phyloP scores from a whole-genome alignment of 2,888 invertebrate species.

The Nasonovia ribisnigri region DNA sequence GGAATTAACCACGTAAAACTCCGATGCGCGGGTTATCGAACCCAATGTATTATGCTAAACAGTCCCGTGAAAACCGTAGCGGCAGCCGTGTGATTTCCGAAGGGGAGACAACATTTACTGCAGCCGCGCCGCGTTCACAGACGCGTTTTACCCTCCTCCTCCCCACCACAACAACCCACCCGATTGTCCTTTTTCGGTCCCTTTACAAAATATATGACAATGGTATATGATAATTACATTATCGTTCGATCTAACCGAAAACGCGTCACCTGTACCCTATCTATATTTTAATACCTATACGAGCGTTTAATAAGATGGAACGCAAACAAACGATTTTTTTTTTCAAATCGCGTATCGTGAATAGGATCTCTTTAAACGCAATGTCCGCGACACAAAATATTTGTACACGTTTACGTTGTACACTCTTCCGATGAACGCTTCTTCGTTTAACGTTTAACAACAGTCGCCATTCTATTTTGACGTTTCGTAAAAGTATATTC shows the following conservation, averaged over 20 bases:
- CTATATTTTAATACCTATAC: neutral
- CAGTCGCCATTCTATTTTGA: neutral
- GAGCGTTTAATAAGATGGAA: neutral
- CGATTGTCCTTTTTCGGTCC: neutral
- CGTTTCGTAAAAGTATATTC: neutral
- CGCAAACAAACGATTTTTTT: neutral
- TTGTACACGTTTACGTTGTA: neutral
- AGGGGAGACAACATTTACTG: neutral
- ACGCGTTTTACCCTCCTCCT: neutral
- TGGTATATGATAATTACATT: slow-evolving; percentile 42
- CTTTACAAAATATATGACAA: neutral
- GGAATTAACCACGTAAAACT: slow-evolving; percentile 37
- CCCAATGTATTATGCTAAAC: slow-evolving; percentile 53
- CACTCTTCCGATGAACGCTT: neutral
- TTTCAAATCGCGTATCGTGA: neutral
- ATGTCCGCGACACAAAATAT: neutral
- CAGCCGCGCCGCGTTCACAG: neutral
- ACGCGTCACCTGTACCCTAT: slow-evolving; percentile 20
- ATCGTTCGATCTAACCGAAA: slow-evolving; percentile 1
- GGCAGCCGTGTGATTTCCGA: neutral
- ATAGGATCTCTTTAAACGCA: neutral
- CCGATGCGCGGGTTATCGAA: slow-evolving; percentile 40
- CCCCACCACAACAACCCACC: too few species aligned
- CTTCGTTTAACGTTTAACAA: neutral
- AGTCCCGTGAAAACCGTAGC: neutral